Evolutionary conservation across 2,888 invertebrate genomes (phyloP).

Genomic region (Dasysyrphus tricinctus): DNA sequence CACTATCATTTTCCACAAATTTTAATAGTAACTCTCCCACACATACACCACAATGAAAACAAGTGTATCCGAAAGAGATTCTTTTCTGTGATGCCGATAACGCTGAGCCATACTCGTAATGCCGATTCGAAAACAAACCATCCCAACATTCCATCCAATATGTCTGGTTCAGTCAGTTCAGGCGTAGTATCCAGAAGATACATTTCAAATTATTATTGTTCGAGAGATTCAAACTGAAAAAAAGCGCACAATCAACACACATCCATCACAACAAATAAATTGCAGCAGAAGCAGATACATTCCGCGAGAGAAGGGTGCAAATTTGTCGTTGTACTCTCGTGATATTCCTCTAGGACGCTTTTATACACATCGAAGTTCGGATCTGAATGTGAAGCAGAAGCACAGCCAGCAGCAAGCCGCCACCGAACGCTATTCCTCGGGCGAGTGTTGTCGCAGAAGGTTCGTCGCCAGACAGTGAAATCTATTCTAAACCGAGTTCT

Average conservation of each 20-base stretch:
- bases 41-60: slow-evolving; percentile 14
- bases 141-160: slow-evolving; percentile 70
- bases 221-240: slow-evolving; percentile 44
- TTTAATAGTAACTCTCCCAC: slow-evolving; percentile 46
- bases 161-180: slow-evolving; percentile 68
- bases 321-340: slow-evolving; percentile 37
- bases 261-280: slow-evolving; percentile 23
- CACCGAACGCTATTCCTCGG: slow-evolving; percentile 79
- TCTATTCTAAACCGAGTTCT: slow-evolving; percentile 19
- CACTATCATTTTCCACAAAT: slow-evolving; percentile 51
- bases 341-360: slow-evolving; percentile 65
- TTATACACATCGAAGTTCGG: slow-evolving; percentile 51
- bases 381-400: slow-evolving; percentile 41
- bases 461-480: slow-evolving; percentile 72
- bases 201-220: slow-evolving; percentile 51
- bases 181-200: slow-evolving; percentile 66
- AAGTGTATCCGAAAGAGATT: slow-evolving; percentile 53
- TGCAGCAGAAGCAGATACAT: slow-evolving; percentile 62
- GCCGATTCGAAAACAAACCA: slow-evolving; percentile 61
- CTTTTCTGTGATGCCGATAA: slow-evolving; percentile 16
- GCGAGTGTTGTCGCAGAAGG: slow-evolving; percentile 82
- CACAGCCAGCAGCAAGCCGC: slow-evolving; percentile 28
- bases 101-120: background rate
- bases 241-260: slow-evolving; percentile 18
- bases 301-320: slow-evolving; percentile 64